A percentile compares a stretch with the other conserved stretches of the same genome.
phyloP scores from a whole-genome alignment of 1,140 invertebrate genomes.

The Drosophila lacertosa region DNA sequence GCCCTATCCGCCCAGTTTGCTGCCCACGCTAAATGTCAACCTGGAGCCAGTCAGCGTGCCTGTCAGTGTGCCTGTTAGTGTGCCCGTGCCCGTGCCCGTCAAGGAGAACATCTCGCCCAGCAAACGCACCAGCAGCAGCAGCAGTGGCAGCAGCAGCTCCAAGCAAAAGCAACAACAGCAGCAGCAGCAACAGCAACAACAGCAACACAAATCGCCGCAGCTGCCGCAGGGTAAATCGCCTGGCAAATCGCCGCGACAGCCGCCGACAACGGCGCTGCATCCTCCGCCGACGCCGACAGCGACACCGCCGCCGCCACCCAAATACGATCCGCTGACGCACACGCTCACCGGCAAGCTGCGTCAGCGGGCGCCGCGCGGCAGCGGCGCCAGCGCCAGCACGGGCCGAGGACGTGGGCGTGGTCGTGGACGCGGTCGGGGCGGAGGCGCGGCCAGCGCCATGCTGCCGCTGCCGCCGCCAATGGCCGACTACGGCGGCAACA shows the following conservation, averaged over 20 bases:
- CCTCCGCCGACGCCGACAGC: constrained; percentile 46
- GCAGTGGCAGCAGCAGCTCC: too few relatives aligned
- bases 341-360: constrained; percentile 84
- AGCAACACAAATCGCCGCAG: constrained; percentile 87
- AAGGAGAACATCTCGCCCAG: constrained; percentile 69
- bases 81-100: constrained; percentile 26
- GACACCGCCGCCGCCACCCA: constrained; percentile 37
- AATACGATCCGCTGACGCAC: constrained; percentile 77
- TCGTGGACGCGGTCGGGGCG: constrained; percentile 84
- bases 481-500: constrained; percentile 72
- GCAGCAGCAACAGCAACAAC: constrained; percentile 58
- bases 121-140: constrained; percentile 57
- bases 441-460: constrained; percentile 46
- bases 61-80: neutral
- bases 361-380: constrained; percentile 85
- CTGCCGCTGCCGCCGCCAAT: constrained; percentile 78
- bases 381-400: constrained; percentile 85
- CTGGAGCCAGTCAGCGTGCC: constrained; percentile 16
- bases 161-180: constrained; percentile 39
- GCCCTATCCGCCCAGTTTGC: constrained; percentile 38
- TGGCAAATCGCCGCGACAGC: constrained; percentile 88
- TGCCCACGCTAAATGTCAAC: constrained; percentile 37
- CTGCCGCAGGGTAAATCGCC: constrained; percentile 87
- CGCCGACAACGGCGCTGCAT: too few relatives aligned
- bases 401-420: constrained; percentile 90